phyloP scores from a whole-genome alignment of 2,113 vertebrate genomes.

The Ifrita kowaldi region DNA sequence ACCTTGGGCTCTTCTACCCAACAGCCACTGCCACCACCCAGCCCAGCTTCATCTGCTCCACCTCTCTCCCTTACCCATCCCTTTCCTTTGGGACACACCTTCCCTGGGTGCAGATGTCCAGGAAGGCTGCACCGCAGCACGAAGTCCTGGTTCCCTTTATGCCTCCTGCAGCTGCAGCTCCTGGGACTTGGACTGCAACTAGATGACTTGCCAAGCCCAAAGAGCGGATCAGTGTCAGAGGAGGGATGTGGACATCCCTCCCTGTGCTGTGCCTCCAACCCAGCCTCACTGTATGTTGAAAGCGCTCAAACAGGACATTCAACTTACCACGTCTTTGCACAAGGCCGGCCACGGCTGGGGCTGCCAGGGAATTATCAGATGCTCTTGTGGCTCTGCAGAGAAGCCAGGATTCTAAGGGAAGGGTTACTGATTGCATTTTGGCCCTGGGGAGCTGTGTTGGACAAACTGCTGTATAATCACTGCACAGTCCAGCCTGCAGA shows the following conservation, averaged over 20 bases:
- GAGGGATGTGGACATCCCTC: neutral
- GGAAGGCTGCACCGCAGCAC: neutral
- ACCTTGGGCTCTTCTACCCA: neutral
- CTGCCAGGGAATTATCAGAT: conserved; percentile 26
- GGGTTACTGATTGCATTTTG: conserved; percentile 31
- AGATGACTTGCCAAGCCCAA: neutral
- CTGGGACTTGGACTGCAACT: neutral
- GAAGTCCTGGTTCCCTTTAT: neutral
- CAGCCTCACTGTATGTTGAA: neutral
- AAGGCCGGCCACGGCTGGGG: neutral
- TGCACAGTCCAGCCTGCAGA: neutral
- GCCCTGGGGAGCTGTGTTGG: neutral
- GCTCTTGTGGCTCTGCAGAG: conserved; percentile 5
- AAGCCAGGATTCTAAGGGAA: conserved; percentile 23
- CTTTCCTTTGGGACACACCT: neutral
- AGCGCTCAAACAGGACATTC: neutral
- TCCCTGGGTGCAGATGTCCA: neutral
- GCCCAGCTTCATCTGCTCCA: neutral
- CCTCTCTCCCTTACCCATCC: neutral
- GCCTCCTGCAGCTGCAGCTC: neutral
- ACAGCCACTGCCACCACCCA: neutral
- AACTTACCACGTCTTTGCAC: neutral
- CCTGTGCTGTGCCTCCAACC: neutral
- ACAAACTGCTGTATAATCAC: conserved; percentile 34
- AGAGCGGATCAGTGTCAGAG: neutral